A percentile compares a stretch with the other conserved stretches of the same genome.
These are phyloP conservation scores for Athrips mouffetella DNA, from an alignment of 2,888 invertebrate genomes.

Conservation along the genomic window DNA sequence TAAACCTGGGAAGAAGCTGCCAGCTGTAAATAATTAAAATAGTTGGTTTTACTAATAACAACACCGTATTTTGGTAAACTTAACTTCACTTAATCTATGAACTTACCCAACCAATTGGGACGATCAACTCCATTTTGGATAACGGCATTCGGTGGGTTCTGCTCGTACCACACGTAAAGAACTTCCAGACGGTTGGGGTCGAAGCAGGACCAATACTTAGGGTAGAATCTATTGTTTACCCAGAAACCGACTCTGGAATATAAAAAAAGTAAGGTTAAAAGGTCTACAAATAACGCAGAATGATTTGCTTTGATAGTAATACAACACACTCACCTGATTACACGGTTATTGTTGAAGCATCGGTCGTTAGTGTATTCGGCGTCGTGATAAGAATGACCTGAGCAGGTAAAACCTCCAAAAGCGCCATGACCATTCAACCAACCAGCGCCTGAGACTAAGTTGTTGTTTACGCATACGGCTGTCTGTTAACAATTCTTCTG, in stretches of 20 bases:
- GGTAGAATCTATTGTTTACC: conserved; percentile 62
- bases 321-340: conserved; percentile 57
- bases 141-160: conserved; percentile 62
- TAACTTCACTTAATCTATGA: background rate
- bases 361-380: conserved; percentile 55
- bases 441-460: conserved; percentile 46
- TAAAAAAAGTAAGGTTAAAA: too few relatives aligned
- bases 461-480: conserved; percentile 51
- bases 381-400: conserved; percentile 49
- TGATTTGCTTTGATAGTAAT: background rate
- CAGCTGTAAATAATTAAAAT: conserved; percentile 42
- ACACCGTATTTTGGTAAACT: too few relatives aligned
- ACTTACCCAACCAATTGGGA: conserved; percentile 63
- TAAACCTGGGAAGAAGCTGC: conserved; percentile 68
- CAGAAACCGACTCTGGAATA: conserved; percentile 69
- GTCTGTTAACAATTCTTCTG: conserved; percentile 33
- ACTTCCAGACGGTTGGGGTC: conserved; percentile 68
- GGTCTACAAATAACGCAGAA: background rate
- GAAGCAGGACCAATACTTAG: conserved; percentile 74
- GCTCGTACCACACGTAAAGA: conserved; percentile 71
- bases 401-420: conserved; percentile 64
- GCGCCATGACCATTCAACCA: conserved; percentile 53
- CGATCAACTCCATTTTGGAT: conserved; percentile 68
- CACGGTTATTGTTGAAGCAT: conserved; percentile 61
- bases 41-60: background rate